Percentiles rank a stretch among this genome's conserved stretches.
These are phyloP conservation scores for Chymomyza costata DNA, from an alignment of 1,140 invertebrate species.

Conservation along the genomic window DNA sequence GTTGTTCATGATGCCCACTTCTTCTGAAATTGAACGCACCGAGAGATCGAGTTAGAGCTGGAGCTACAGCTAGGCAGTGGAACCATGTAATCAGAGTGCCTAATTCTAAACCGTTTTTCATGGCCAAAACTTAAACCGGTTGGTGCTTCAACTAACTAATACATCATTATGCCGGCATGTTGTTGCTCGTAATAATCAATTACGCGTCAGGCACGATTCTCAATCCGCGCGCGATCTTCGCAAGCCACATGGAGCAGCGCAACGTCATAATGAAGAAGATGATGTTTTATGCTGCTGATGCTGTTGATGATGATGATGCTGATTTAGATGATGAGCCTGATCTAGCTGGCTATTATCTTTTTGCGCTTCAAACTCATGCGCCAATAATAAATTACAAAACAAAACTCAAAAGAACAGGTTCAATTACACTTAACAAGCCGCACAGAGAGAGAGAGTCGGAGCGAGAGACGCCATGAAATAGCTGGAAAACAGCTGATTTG, in stretches of 20 bases:
- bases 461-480: constrained; percentile 12
- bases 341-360: constrained; percentile 44
- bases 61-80: constrained; percentile 3
- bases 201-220: constrained; percentile 70
- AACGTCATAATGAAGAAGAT: too few relatives aligned
- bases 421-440: constrained; percentile 70
- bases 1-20: neutral
- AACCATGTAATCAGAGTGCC: constrained; percentile 61
- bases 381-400: constrained; percentile 73
- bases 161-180: constrained; percentile 66
- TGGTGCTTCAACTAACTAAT: constrained; percentile 71
- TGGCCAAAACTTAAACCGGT: constrained; percentile 70
- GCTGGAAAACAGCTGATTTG: constrained; percentile 67
- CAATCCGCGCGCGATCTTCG: constrained; percentile 60
- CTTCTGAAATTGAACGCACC: too few relatives aligned
- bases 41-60: constrained; percentile 16
- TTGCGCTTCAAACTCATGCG: constrained; percentile 57
- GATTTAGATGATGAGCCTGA: too few relatives aligned
- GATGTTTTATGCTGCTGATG: too few relatives aligned
- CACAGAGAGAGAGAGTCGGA: neutral
- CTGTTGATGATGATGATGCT: too few relatives aligned
- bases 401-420: constrained; percentile 70
- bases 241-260: constrained; percentile 40
- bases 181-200: constrained; percentile 67
- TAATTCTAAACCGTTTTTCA: constrained; percentile 72